phyloP scores from a whole-genome alignment of 2,113 vertebrate species.

The Odontophorus gujanensis region DNA sequence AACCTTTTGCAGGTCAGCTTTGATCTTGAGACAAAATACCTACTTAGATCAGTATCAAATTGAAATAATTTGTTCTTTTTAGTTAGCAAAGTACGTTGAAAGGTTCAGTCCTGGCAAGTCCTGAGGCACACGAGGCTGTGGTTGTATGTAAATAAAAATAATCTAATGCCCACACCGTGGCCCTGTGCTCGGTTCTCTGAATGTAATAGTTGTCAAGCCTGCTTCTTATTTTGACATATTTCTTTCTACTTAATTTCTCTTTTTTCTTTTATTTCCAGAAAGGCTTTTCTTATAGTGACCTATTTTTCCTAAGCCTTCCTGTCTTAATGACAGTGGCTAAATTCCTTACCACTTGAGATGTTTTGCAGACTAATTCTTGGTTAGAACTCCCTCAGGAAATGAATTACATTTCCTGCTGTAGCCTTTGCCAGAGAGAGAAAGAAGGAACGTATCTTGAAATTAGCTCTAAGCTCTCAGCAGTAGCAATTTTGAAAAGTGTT shows the following conservation, averaged over 20 bases:
- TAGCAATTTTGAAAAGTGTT: not conserved
- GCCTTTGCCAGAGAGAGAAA: not conserved
- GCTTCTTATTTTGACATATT: not conserved
- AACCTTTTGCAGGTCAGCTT: not conserved
- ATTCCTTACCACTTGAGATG: not conserved
- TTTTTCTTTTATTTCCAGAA: not conserved
- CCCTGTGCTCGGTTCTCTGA: not conserved
- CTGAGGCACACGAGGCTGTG: not conserved
- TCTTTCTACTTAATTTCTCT: not conserved
- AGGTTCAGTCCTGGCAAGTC: not conserved
- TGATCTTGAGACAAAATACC: not conserved
- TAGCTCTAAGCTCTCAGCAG: not conserved
- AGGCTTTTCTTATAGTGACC: not conserved
- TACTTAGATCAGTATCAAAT: not conserved
- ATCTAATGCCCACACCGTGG: not conserved
- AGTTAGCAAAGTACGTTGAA: not conserved
- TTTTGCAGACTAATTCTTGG: not conserved
- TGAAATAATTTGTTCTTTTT: not conserved
- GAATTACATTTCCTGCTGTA: not conserved
- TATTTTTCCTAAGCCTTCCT: conserved; percentile 11
- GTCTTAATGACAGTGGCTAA: not conserved
- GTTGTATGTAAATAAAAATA: not conserved
- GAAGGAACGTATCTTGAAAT: conserved; percentile 11
- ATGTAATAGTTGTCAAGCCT: not conserved
- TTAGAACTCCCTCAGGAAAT: not conserved